Base-by-base conservation (phyloP, 2,888 invertebrate genomes). In the Drosophila trichaetosa region DNA sequence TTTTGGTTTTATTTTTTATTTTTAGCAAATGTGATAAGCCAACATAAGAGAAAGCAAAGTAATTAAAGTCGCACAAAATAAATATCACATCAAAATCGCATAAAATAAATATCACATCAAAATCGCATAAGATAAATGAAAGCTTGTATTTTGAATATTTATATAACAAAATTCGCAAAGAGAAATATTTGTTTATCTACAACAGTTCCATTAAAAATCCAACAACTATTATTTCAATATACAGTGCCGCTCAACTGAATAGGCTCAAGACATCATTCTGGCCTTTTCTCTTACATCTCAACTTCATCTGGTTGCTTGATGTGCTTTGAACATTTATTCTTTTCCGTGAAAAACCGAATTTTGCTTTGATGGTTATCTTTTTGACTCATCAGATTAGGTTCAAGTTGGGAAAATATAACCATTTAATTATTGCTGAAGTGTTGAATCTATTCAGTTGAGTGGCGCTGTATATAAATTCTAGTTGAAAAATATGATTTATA, bases 311-410 rank as follows among this genome's bases (percentile, higher is more conserved):
- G 18, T 18, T 18, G 18, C 3, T 8, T 38, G 7, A 38, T 18
- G 13, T 16, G 16, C 2, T 21, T 21, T 11, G 1, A 11, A 11
- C 40, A 2, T n/a, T 5, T 11, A 5, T n/a, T 21, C 6, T 13
- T 21, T 13, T 16, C 5, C 5, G n/a, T 2, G 2, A 2, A 21
- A 11, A 40, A 1, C 2, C 0, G 1, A 21, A 21, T n/a, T 11
- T 40, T 2, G 2, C 2, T 21, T 40, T 40, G 4, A 10, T 38
- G 36, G 16, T 36, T 13, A 21, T 46, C 0, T 2, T 24, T 7
- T 13, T 16, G 7, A 46, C 46, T 46, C 24, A 24, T 16, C 16
- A 16, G 2, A 8, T 46, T 24, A 46, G 16, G 13, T 13, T 16
- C 4, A 46, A 46, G 13, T 46, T 46, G 21, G 21, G 4, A 46